Conservation (phyloP, 2,113 vertebrate genomes). For the Oryzias celebensis region DNA sequence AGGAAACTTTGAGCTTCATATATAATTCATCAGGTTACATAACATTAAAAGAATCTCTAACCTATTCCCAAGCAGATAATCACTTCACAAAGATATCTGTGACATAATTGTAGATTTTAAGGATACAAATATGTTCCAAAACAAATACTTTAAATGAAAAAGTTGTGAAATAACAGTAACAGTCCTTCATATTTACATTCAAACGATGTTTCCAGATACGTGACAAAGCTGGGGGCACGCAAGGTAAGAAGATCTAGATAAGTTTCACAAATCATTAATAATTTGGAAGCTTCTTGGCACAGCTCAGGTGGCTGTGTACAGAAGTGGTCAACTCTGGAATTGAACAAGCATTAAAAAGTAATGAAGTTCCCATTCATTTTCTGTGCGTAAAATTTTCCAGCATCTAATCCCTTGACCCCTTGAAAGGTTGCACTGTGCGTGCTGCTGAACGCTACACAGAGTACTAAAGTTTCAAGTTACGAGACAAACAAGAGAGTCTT, state of each 20-base stretch:
- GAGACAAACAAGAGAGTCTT: conserved; percentile 16
- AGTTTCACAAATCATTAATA: conserved; percentile 63
- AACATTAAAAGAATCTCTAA: conserved; percentile 42
- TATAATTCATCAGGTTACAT: conserved; percentile 56
- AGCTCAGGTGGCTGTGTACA: conserved; percentile 66
- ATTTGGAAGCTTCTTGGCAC: conserved; percentile 54
- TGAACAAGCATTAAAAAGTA: conserved; percentile 67
- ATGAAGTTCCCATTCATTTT: conserved; percentile 70
- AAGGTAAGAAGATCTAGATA: conserved; percentile 59
- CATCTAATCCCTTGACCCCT: conserved; percentile 65
- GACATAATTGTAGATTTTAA: conserved; percentile 23
- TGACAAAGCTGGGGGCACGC: conserved; percentile 9
- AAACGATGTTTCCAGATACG: conserved; percentile 47
- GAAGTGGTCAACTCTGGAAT: conserved; percentile 47
- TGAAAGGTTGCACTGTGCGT: conserved; percentile 40
- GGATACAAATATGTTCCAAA: background rate
- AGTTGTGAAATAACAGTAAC: background rate
- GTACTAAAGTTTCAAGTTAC: conserved; percentile 6
- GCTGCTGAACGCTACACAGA: conserved; percentile 1
- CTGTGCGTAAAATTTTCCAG: conserved; percentile 76
- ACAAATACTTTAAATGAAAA: background rate
- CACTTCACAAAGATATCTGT: conserved; percentile 39
- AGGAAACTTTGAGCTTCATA: conserved; percentile 39
- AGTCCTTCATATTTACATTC: conserved; percentile 21
- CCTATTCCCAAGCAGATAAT: conserved; percentile 44